phyloP scores from a whole-genome alignment of 2,888 invertebrate genomes.

The Drosophila barbarae region DNA sequence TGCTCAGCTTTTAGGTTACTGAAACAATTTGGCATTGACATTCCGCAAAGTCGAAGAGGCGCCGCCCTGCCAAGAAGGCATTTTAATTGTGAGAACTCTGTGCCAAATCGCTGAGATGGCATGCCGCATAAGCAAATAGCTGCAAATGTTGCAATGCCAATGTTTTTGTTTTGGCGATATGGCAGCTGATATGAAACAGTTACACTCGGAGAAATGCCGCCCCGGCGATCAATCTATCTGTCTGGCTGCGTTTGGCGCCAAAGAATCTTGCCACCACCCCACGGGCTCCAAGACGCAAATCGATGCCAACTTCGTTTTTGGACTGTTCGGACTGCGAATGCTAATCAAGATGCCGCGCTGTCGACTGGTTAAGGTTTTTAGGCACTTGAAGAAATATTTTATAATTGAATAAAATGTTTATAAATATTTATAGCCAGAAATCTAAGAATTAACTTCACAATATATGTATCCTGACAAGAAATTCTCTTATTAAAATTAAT shows the following conservation, averaged over 20 bases:
- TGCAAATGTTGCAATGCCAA: conserved; percentile 55
- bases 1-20: background rate
- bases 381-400: conserved; percentile 6
- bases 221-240: conserved; percentile 5
- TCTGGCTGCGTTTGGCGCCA: conserved; percentile 47
- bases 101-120: conserved; percentile 52
- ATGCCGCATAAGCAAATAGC: conserved; percentile 58
- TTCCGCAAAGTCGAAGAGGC: conserved; percentile 35
- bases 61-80: conserved; percentile 52
- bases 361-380: conserved; percentile 33
- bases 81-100: conserved; percentile 70
- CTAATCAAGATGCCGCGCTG: conserved; percentile 69
- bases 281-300: conserved; percentile 22
- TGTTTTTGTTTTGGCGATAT: conserved; percentile 47
- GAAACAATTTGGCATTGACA: conserved; percentile 37
- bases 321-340: conserved; percentile 43
- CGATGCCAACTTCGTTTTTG: conserved; percentile 35
- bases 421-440: too few relatives aligned
- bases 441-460: rapidly evolving
- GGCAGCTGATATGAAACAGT: conserved; percentile 52
- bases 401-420: background rate
- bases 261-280: conserved; percentile 48
- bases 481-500: too few relatives aligned
- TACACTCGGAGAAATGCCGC: conserved; percentile 28
- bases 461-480: too few relatives aligned